Evolutionary conservation across 1,140 invertebrate species (phyloP), one percentile per base, ranked within the genome.

Genomic region (Pseudomyrmex dendroicus): DNA sequence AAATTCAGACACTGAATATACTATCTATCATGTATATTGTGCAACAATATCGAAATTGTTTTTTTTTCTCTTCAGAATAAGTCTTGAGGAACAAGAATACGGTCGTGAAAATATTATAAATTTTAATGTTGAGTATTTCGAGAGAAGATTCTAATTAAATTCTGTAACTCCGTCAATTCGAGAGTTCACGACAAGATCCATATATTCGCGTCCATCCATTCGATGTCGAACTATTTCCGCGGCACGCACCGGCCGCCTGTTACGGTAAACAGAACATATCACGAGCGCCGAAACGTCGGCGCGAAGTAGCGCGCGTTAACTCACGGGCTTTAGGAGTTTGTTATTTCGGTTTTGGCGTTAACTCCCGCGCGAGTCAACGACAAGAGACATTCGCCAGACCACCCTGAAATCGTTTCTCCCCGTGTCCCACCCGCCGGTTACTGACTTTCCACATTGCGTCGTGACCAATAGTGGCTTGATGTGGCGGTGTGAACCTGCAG

Each of bases 331-430:
- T 88, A 89, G 87, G 80, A 90, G 89, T 90, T 93, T 93, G 88
- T 93, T 93, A 90, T 91, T 92, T 86, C 86, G 89, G 87, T 89
- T 88, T 90, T 88, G 84, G 84, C 85, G 91, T 92, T 91, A 93
- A 92, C 90, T 87, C 67, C 77, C 20, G 80, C 88, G 76, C 88
- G 76, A 85, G 73, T 73, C 78, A 86, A 86, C 86, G 92, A 93
- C 91, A 93, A 91, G 92, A 92, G 92, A 93, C 92, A 91, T 90
- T 93, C 84, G 87, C 92, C 92, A 93, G 92, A 93, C 91, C 92
- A 91, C 92, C 91, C 78, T 87, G 86, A 80, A 74, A 85, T 72
- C 70, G 73, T 57, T 68, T 20, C 59, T 8, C 12, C 67, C 35
- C 15, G 35, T 57, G 56, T 64, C 25, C 46, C 73, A 20, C 46